Evolutionary conservation across 2,113 vertebrate species (phyloP), one percentile per base, ranked within the genome.

Genomic region (Pachycephala philippinensis): DNA sequence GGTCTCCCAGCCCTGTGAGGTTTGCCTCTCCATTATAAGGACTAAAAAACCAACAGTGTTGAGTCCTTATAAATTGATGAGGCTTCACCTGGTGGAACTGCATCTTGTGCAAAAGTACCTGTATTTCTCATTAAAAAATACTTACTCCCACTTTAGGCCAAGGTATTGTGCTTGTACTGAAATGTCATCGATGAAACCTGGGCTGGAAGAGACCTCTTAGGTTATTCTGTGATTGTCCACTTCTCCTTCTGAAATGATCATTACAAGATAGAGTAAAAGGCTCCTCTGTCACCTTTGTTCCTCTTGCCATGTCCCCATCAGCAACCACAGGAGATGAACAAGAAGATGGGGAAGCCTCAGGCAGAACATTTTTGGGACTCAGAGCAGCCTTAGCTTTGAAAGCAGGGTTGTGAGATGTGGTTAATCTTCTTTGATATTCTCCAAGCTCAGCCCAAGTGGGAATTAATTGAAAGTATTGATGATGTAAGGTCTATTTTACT

Each of bases 1-100:
- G 0, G 20, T 35, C 11, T 18, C 8, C 11, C 45, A 74, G 0
- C 17, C 21, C 15, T 2, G 1, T 65, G 26, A 13, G 7, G 6
- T 47, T 83, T 90, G 13, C 6, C 3, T 66, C 35, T 94, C 33
- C 15, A 15, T 45, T 71, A 19, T 14, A 70, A n/a, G 19, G 21
- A 50, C n/a, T 47, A 15, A 39, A 83, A 54, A 45, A 16, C 2
- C n/a, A 49, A 6, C 16, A 8, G 13, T 27, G 12, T 8, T 50
- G 39, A 22, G 33, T 66, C 52, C 33, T 85, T 54, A n/a, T 12
- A 42, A 71, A 64, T 1, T 39, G 33, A 37, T 45, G 27, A 79
- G n/a, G 8, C 15, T 90, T 88, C 45, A 40, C 15, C 27, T 82
- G 31, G 45, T 53, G 40, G 30, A 66, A 7, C 11, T 70, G 11